Evolutionary conservation across 2,113 vertebrate species (phyloP).

Genomic region (Trogon melanurus): DNA sequence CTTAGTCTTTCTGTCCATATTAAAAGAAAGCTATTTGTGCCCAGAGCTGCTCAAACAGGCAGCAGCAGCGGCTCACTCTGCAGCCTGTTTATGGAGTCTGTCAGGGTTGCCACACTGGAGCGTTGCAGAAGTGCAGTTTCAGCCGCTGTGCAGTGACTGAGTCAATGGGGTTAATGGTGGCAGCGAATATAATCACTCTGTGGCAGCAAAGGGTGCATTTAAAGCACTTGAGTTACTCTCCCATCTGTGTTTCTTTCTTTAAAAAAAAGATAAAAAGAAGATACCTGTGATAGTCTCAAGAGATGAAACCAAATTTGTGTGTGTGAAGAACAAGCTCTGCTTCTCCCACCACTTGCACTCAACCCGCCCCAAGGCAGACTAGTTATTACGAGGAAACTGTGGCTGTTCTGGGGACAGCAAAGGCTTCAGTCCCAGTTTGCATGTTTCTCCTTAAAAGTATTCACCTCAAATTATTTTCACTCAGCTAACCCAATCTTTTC

Average conservation of each 20-base stretch:
- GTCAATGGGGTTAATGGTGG: conserved; percentile 56
- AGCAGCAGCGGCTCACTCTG: conserved; percentile 28
- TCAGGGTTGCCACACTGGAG: background rate
- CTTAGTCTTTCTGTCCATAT: conserved; percentile 60
- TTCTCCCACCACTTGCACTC: background rate
- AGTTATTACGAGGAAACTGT: background rate
- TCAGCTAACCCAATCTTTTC: background rate
- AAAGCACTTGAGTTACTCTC: background rate
- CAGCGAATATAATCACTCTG: conserved; percentile 3
- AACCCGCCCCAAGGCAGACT: background rate
- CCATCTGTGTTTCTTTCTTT: background rate
- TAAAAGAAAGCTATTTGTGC: conserved; percentile 61
- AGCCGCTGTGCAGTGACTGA: conserved; percentile 9
- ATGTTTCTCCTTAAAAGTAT: background rate
- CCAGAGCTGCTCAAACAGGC: conserved; percentile 31
- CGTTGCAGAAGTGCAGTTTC: conserved; percentile 12
- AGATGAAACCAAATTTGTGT: background rate
- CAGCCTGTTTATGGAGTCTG: conserved; percentile 33
- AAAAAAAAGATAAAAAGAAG: too few relatives aligned
- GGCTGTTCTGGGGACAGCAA: background rate
- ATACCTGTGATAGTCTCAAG: background rate
- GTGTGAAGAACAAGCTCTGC: background rate
- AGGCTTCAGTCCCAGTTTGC: background rate
- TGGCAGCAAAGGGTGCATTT: background rate
- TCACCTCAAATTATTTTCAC: background rate